These are phyloP conservation scores for Psilopogon haemacephalus DNA, from an alignment of 2,113 vertebrate genomes.

Conservation along the genomic window DNA sequence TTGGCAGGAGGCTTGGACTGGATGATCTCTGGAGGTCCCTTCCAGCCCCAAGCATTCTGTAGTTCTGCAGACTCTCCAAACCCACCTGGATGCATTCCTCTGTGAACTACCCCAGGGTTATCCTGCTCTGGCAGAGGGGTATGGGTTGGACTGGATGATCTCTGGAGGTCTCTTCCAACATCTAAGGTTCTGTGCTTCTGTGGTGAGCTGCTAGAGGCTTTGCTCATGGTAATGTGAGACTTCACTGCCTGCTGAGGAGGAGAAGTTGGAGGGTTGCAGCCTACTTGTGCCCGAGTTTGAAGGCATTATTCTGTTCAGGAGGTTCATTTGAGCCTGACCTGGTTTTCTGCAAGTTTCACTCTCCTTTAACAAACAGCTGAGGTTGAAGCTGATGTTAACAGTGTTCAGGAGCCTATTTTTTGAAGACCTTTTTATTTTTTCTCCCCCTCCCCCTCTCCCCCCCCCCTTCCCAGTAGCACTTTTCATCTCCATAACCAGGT, in stretches of 20 bases:
- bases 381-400: conserved; percentile 16
- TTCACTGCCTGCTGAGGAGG: background rate
- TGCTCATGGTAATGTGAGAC: background rate
- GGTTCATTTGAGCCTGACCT: background rate
- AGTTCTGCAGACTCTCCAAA: too few species aligned
- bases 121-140: too few species aligned
- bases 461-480: background rate
- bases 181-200: too few species aligned
- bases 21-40: too few species aligned
- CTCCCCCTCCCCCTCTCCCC: too few species aligned
- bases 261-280: background rate
- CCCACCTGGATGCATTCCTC: too few species aligned
- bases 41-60: too few species aligned
- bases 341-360: background rate
- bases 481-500: conserved; percentile 11
- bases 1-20: too few species aligned
- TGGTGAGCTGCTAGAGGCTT: background rate
- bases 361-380: conserved; percentile 18
- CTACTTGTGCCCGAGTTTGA: background rate
- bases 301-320: background rate
- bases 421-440: background rate
- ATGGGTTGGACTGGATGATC: too few species aligned
- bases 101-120: too few species aligned
- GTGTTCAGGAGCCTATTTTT: background rate
- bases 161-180: too few species aligned